Percentiles rank a stretch among this genome's conserved stretches.
Evolutionary conservation across 2,888 invertebrate genomes (phyloP).

Genomic region (Caenorhabditis sp.): DNA sequence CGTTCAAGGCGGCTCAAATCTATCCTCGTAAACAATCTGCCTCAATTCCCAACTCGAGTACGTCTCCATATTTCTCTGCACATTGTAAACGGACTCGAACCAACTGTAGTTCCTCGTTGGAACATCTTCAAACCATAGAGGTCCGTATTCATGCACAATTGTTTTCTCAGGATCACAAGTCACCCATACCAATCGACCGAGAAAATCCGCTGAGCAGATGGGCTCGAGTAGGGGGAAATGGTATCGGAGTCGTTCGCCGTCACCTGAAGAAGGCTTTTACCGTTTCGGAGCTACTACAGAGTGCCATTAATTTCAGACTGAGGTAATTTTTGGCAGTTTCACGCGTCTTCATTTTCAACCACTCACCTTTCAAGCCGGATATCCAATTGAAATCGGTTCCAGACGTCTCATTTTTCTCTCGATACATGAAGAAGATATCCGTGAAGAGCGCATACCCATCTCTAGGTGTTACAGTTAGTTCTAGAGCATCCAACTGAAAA

Average conservation of each 20-base stretch:
- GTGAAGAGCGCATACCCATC: constrained; percentile 4
- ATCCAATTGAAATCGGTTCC: constrained; percentile 26
- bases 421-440: constrained; percentile 31
- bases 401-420: constrained; percentile 4
- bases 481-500: constrained; percentile 31
- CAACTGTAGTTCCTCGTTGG: constrained; percentile 9
- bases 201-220: constrained; percentile 8
- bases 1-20: not conserved
- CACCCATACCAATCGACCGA: constrained; percentile 6
- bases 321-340: not conserved
- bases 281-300: not conserved
- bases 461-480: constrained; percentile 10
- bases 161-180: constrained; percentile 29
- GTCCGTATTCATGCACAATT: constrained; percentile 14
- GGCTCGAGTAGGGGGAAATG: constrained; percentile 11
- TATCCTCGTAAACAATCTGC: constrained; percentile 5
- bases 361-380: constrained; percentile 20
- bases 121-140: constrained; percentile 16
- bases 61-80: constrained; percentile 9
- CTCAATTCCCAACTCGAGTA: constrained; percentile 17
- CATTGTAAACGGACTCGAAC: constrained; percentile 14
- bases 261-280: not conserved
- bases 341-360: too few species aligned
- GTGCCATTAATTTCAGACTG: not conserved
- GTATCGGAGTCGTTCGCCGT: constrained; percentile 17